These are phyloP conservation scores for Craseonycteris thonglongyai DNA, from an alignment of 2,113 vertebrate species.

Conservation along the genomic window DNA sequence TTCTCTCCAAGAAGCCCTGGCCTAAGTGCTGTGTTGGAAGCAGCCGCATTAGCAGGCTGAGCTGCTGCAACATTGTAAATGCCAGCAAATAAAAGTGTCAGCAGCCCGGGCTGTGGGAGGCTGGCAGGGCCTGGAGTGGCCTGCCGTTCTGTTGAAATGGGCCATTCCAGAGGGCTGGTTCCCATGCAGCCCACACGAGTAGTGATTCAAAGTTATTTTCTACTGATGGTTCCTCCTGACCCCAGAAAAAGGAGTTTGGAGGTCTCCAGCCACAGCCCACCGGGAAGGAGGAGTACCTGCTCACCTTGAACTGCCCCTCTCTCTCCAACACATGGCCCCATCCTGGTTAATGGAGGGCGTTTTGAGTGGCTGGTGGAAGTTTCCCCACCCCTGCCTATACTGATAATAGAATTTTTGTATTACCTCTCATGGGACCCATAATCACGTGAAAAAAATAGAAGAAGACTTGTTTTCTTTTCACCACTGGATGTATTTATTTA, in stretches of 20 bases:
- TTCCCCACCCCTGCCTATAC: not conserved
- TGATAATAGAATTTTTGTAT: constrained; percentile 60
- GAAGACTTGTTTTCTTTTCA: constrained; percentile 57
- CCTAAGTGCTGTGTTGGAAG: constrained; percentile 3
- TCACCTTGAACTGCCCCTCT: constrained; percentile 23
- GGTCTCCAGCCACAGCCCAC: constrained; percentile 39
- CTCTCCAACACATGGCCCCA: constrained; percentile 37
- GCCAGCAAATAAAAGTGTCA: constrained; percentile 72
- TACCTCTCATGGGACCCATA: constrained; percentile 54
- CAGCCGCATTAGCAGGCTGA: constrained; percentile 23
- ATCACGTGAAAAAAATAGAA: constrained; percentile 50
- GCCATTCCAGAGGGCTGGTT: constrained; percentile 49
- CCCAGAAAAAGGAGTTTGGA: constrained; percentile 34
- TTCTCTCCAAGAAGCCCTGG: not conserved
- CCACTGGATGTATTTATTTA: constrained; percentile 63
- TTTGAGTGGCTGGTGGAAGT: constrained; percentile 6
- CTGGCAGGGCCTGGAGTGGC: constrained; percentile 38
- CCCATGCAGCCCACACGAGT: constrained; percentile 53
- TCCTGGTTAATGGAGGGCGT: not conserved
- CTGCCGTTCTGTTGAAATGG: not conserved
- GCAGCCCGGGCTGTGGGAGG: constrained; percentile 20
- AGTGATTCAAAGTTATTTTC: constrained; percentile 65
- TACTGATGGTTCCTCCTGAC: constrained; percentile 52
- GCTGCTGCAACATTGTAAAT: constrained; percentile 61
- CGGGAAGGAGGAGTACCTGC: constrained; percentile 18